phyloP scores from a whole-genome alignment of 2,888 invertebrate species.

The Branchellion lobata region DNA sequence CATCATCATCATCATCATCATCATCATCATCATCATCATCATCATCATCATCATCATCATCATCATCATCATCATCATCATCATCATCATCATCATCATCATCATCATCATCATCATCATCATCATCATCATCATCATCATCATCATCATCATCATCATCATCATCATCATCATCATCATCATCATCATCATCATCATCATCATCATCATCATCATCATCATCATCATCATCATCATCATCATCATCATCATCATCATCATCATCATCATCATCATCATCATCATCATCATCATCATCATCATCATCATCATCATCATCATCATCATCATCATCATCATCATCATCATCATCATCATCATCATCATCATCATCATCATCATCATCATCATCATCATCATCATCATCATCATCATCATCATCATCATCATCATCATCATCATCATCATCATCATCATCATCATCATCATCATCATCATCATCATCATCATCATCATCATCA shows the following conservation, averaged over 20 bases:
- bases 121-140: constrained; percentile 41
- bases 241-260: constrained; percentile 26
- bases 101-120: constrained; percentile 43
- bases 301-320: constrained; percentile 23
- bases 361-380: constrained; percentile 26
- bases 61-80: constrained; percentile 26
- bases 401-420: constrained; percentile 16
- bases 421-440: constrained; percentile 26
- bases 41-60: constrained; percentile 26
- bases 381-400: constrained; percentile 17
- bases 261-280: constrained; percentile 26
- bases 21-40: constrained; percentile 20
- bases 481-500: constrained; percentile 24
- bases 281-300: constrained; percentile 26
- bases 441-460: constrained; percentile 26
- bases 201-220: constrained; percentile 26
- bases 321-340: constrained; percentile 26
- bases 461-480: constrained; percentile 26
- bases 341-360: constrained; percentile 26
- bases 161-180: constrained; percentile 23
- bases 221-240: constrained; percentile 23
- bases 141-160: constrained; percentile 32
- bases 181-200: constrained; percentile 26
- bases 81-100: constrained; percentile 21
- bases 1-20: constrained; percentile 17